Base-by-base conservation (phyloP, 2,113 vertebrate genomes). In the Pluvialis apricaria region DNA sequence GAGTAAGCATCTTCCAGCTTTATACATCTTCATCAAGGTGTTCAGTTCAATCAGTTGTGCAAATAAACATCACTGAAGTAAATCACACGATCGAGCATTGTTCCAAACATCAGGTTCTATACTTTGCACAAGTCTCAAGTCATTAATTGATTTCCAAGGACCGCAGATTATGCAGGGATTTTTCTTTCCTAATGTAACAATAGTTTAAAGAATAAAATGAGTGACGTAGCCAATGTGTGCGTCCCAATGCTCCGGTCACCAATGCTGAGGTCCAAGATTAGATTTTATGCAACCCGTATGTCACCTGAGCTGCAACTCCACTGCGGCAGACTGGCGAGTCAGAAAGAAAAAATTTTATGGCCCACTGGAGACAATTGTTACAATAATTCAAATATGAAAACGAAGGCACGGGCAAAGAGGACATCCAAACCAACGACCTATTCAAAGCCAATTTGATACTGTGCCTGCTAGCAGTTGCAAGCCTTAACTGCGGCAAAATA, bases 11-110 rank as follows among this genome's bases (percentile, higher is more conserved):
- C 24, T 75, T 90, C 64, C 47, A 77, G 69, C 34, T 69, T 62
- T 44, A 36, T 11, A 70, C 26, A 45, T 20, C 54, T 85, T 40
- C 38, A 73, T 64, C 60, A 58, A 71, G 22, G 61, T 15, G 15
- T 13, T 76, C 15, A 1, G 51, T 47, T 86, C 5, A 0, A 94
- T 91, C 12, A 45, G 34, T 5, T 10, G 10, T 20, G 26, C 45
- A 81, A 70, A 73, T 22, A 45, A 45, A 22, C 24, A 47, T 10
- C 31, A 24, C 38, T 29, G 16, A 55, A 83, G 25, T 29, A 47
- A 82, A 51, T 28, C 38, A 26, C 5, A 36, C 44, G 22, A n/a
- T 4, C 0, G 0, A 86, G 49, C 31, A 10, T 0, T 22, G 12
- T 31, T 66, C 69, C 83, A 75, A 44, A 60, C n/a, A 26, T 26